Conservation (phyloP, 2,113 vertebrate genomes). For the Eudyptes chrysolophus region DNA sequence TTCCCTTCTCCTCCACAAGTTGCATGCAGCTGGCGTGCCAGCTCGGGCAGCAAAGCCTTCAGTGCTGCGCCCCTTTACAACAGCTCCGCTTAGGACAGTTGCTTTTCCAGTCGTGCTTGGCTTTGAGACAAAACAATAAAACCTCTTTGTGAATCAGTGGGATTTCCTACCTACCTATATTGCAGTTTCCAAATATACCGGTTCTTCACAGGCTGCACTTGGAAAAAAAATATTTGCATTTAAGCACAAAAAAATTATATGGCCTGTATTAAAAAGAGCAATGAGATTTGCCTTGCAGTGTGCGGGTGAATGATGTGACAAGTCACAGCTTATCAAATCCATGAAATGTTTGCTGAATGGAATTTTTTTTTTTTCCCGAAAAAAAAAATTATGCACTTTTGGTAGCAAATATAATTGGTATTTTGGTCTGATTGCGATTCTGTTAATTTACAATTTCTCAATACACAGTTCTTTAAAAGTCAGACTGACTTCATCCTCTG, state of each 20-base stretch:
- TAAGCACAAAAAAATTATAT: not conserved
- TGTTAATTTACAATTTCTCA: not conserved
- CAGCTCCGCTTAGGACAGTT: not conserved
- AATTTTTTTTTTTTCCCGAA: not conserved
- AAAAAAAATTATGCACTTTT: not conserved
- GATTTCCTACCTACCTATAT: not conserved
- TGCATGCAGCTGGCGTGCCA: fast-evolving
- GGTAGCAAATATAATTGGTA: not conserved
- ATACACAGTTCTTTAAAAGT: not conserved
- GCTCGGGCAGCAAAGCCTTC: not conserved
- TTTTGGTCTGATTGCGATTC: not conserved
- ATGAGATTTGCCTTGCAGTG: not conserved
- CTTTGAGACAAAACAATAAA: not conserved
- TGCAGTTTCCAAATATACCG: not conserved
- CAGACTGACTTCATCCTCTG: not conserved
- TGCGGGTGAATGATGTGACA: not conserved
- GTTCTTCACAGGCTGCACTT: not conserved
- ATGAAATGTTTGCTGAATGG: not conserved
- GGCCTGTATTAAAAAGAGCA: not conserved
- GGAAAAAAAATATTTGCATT: not conserved
- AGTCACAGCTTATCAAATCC: not conserved
- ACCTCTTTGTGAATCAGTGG: not conserved
- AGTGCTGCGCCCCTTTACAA: fast-evolving
- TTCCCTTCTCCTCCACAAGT: not conserved
- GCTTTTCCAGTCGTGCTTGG: not conserved